A percentile compares a stretch with the other conserved stretches of the same genome.
Conservation (phyloP, 2,113 vertebrate species). For the Hucho hucho region DNA sequence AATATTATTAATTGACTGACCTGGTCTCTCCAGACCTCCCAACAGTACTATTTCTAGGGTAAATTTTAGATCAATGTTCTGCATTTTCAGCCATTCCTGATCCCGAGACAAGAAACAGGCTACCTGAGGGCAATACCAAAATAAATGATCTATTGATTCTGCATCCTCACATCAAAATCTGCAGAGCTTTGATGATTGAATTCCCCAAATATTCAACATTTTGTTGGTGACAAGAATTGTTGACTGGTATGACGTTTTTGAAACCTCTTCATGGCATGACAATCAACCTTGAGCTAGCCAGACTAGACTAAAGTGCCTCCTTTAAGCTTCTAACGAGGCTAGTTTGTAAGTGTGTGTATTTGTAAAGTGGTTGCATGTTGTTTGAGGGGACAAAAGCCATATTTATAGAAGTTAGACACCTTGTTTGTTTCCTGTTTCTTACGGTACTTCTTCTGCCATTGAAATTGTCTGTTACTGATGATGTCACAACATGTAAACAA, state of each 20-base stretch:
- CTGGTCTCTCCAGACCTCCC: too few relatives aligned
- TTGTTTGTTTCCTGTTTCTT: neutral
- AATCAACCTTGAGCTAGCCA: conserved; percentile 28
- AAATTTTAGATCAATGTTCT: too few relatives aligned
- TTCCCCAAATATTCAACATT: too few relatives aligned
- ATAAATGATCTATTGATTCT: too few relatives aligned
- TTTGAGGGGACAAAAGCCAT: conserved; percentile 60
- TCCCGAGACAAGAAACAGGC: too few relatives aligned
- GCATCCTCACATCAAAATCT: too few relatives aligned
- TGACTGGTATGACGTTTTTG: neutral
- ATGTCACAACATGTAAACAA: neutral
- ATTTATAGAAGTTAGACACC: conserved; percentile 9
- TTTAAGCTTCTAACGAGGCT: conserved; percentile 33
- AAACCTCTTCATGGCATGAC: conserved; percentile 26
- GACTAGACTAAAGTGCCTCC: conserved; percentile 45
- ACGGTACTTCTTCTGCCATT: conserved; percentile 1
- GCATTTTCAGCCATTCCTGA: too few relatives aligned
- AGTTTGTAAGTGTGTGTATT: conserved; percentile 19
- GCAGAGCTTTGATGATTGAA: too few relatives aligned
- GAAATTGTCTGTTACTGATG: conserved; percentile 33
- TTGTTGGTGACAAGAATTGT: too few relatives aligned
- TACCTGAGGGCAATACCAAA: too few relatives aligned
- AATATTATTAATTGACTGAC: too few relatives aligned
- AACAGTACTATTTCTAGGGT: too few relatives aligned
- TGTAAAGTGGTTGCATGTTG: conserved; percentile 39